These are phyloP conservation scores for Oplegnathus fasciatus DNA, from an alignment of 2,113 vertebrate species.

Conservation along the genomic window DNA sequence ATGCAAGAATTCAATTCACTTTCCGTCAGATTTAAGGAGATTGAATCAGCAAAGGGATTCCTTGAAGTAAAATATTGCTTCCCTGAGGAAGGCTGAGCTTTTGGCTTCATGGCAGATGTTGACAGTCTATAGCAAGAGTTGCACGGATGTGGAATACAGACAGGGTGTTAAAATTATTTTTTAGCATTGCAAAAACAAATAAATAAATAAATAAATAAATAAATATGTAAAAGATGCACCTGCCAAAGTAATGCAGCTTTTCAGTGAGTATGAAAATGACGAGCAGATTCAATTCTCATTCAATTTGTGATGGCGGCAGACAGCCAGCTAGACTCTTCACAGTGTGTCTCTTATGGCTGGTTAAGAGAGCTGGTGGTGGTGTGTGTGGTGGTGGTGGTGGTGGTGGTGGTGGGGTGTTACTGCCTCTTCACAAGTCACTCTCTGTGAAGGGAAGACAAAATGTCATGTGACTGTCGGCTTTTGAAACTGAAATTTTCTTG, in stretches of 20 bases:
- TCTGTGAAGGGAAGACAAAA: slow-evolving; percentile 34
- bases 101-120: slow-evolving; percentile 17
- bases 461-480: slow-evolving; percentile 41
- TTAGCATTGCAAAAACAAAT: not conserved
- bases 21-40: slow-evolving; percentile 41
- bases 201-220: not conserved
- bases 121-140: slow-evolving; percentile 22
- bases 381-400: slow-evolving; percentile 2
- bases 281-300: slow-evolving; percentile 51
- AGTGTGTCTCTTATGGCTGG: slow-evolving; percentile 35
- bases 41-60: slow-evolving; percentile 39
- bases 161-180: not conserved
- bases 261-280: slow-evolving; percentile 10
- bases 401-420: not conserved
- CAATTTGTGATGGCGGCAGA: slow-evolving; percentile 48
- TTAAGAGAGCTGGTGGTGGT: slow-evolving; percentile 3
- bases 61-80: slow-evolving; percentile 41
- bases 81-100: slow-evolving; percentile 26
- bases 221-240: slow-evolving; percentile 16
- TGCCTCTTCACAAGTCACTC: slow-evolving; percentile 33
- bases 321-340: slow-evolving; percentile 32
- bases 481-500: slow-evolving; percentile 59
- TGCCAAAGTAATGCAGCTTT: slow-evolving; percentile 32
- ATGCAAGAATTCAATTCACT: slow-evolving; percentile 31
- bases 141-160: slow-evolving; percentile 3